Evolutionary conservation across 2,113 vertebrate genomes (phyloP).

Genomic region (Xiphophorus hellerii): DNA sequence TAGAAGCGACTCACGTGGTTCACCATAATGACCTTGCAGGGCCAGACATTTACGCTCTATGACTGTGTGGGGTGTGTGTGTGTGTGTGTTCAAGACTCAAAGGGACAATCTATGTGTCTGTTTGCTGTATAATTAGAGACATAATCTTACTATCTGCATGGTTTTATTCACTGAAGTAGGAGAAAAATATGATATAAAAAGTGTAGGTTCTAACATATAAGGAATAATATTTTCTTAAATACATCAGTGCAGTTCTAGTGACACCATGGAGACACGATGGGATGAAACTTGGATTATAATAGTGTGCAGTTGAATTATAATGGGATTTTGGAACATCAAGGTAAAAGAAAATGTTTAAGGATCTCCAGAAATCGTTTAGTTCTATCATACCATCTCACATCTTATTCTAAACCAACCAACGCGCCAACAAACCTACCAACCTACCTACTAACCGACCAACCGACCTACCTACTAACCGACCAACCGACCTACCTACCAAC

Average conservation of each 20-base stretch:
- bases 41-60: slow-evolving; percentile 54
- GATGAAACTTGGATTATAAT: slow-evolving; percentile 31
- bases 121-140: slow-evolving; percentile 76
- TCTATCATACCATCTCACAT: neutral
- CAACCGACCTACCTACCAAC: too few species aligned
- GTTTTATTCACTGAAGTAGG: slow-evolving; percentile 69
- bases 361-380: slow-evolving; percentile 2
- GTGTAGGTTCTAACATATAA: slow-evolving; percentile 72
- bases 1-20: slow-evolving; percentile 78
- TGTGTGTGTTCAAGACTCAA: slow-evolving; percentile 54
- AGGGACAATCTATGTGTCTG: slow-evolving; percentile 73
- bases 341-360: slow-evolving; percentile 5
- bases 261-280: slow-evolving; percentile 30
- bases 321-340: slow-evolving; percentile 3
- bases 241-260: slow-evolving; percentile 31
- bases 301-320: slow-evolving; percentile 39
- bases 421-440: neutral
- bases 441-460: too few species aligned
- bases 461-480: too few species aligned
- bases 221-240: slow-evolving; percentile 62
- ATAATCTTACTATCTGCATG: slow-evolving; percentile 76
- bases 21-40: slow-evolving; percentile 81
- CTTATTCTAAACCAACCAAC: neutral
- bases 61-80: slow-evolving; percentile 15
- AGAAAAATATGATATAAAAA: slow-evolving; percentile 66